Evolutionary conservation across 2,888 invertebrate genomes (phyloP), one percentile per base, ranked within the genome.

Genomic region (Heliconius charithonia): DNA sequence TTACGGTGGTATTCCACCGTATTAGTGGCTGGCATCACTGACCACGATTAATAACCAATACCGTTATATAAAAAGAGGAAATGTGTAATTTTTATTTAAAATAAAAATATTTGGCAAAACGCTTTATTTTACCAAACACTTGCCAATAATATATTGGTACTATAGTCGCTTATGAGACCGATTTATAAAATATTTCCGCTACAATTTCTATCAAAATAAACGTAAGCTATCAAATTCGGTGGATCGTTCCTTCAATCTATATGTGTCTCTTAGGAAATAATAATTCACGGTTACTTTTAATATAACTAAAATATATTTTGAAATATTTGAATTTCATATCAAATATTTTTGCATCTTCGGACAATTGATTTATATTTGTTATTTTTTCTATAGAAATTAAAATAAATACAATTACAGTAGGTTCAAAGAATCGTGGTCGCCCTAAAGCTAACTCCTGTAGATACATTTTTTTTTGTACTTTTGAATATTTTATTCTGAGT

Each of bases 151-250:
- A 51, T 22, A 51, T 51, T 19, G 22, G 19, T 22, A 76, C 71
- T 71, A 63, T 27, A 51, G 65, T 65, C 65, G 71, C 19, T 59
- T 2, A 70, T 22, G 41, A 37, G 25, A 51, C 25, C 29, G 71
- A 79, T 76, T 79, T 79, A 76, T 72, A 72, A 76, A 79, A 72
- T 70, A 56, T 66, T 79, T 79, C 79, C 76, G 79, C 25, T 27
- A 29, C 32, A 22, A 59, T 71, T 71, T 75, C 29, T 45, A 79
- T 75, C 27, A 62, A 75, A 79, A 75, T 71, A 72, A 65, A 51
- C 65, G 29, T 71, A 59, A 76, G 59, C 67, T 32, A 71, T 71
- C 25, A 63, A 56, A 32, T 32, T 37, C 71, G 51, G n/a, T 32
- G 45, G 63, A 63, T 27, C 32, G 32, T 37, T 13, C 51, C 12